Base-by-base conservation (phyloP, 64 coral and sea anemone genomes). In the Acropora tenuis region DNA sequence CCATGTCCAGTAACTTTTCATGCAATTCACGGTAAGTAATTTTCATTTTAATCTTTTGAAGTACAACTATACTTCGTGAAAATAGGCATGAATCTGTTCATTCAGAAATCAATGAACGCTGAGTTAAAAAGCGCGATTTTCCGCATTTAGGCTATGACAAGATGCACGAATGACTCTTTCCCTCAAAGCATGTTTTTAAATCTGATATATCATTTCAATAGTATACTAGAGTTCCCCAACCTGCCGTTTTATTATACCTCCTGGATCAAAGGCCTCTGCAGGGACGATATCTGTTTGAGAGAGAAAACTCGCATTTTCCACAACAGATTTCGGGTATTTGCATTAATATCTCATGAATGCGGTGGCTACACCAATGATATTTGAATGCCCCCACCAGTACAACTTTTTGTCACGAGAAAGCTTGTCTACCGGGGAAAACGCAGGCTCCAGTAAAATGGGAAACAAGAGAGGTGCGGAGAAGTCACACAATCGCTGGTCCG, bases 401-500 rank as follows among this genome's bases (percentile, higher is more conserved):
- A 43, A 78, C 13, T n/a, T 49, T 0, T 0, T 50, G 10, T 47
- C 44, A 16, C 45, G 76, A 78, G 45, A 50, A 78, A 78, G 47
- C 12, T 5, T 50, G 2, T 5, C 76, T 17, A 78, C 76, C 52
- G 4, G 46, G 45, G 76, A 16, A 78, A 78, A 16, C 16, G 15
- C 74, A 76, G 41, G 11, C 74, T 66, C 15, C 61, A 66, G 61
- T 13, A 43, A 76, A 76, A 3, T 45, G 41, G 42, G 3, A 45
- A 76, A 47, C 9, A 11, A 41, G 41, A 76, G 11, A 0, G 6
- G 41, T 12, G 11, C 76, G 2, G 77, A 79, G 77, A 48, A 79
- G 77, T 79, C 77, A 53, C 49, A 50, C 77, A 79, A 57, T 79
- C 49, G 49, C 16, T 90, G 77, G 76, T 16, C 46, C 2, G 58